phyloP scores from a whole-genome alignment of 2,113 vertebrate species.

The Pelecanoides urinatrix region DNA sequence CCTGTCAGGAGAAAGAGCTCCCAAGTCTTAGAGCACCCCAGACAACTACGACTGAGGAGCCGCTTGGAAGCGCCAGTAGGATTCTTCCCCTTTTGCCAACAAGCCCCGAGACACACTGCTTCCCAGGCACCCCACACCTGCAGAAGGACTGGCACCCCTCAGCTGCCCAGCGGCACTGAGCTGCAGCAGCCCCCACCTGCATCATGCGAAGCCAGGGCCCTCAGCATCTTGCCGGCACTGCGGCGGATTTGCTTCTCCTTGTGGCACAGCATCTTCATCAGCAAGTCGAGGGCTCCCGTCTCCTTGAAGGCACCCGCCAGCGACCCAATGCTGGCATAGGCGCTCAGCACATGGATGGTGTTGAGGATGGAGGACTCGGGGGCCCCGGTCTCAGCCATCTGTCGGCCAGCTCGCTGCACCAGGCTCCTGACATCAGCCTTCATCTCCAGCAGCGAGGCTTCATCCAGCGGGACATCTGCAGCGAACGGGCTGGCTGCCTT shows the following conservation, averaged over 20 bases:
- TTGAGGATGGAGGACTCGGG: conserved; percentile 81
- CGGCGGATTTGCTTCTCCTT: conserved; percentile 86
- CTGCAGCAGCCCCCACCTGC: conserved; percentile 73
- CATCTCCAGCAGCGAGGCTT: conserved; percentile 86
- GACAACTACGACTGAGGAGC: not conserved
- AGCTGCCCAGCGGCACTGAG: not conserved
- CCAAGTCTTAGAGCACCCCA: not conserved
- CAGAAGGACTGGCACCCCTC: not conserved
- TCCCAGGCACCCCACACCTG: not conserved
- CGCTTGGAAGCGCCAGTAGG: not conserved
- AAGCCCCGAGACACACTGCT: not conserved
- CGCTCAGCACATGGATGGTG: conserved; percentile 86
- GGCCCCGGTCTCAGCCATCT: conserved; percentile 81
- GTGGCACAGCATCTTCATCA: conserved; percentile 92
- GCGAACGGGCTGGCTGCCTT: conserved; percentile 60
- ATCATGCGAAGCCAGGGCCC: conserved; percentile 88
- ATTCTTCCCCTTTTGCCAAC: not conserved
- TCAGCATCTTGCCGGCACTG: conserved; percentile 90
- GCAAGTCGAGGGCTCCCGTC: conserved; percentile 87
- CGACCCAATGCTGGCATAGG: conserved; percentile 88
- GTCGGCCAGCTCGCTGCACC: conserved; percentile 82
- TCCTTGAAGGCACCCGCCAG: conserved; percentile 88
- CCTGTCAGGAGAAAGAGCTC: not conserved
- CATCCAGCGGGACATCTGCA: conserved; percentile 74
- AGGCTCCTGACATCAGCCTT: conserved; percentile 86